These are phyloP conservation scores for Leptinotarsa juncta DNA, from an alignment of 2,888 invertebrate genomes.

Conservation along the genomic window DNA sequence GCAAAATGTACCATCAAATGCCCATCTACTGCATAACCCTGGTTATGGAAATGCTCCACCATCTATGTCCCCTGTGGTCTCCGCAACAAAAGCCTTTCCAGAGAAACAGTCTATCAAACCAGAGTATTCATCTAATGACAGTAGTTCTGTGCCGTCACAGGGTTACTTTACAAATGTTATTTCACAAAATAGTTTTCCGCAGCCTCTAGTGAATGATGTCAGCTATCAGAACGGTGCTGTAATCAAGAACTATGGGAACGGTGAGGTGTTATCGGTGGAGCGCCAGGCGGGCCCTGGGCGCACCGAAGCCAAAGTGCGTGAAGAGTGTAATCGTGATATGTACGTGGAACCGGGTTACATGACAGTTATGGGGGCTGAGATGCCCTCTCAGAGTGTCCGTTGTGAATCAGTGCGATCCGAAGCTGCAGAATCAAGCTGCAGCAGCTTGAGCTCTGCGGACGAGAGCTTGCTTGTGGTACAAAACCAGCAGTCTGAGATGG, in stretches of 20 bases:
- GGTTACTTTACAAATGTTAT: conserved; percentile 58
- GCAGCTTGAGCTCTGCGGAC: conserved; percentile 68
- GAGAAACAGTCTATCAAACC: conserved; percentile 51
- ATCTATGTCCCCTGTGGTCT: conserved; percentile 59
- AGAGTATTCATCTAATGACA: conserved; percentile 17
- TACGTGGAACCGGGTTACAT: conserved; percentile 58
- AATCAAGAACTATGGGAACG: conserved; percentile 52
- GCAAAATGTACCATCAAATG: conserved; percentile 62
- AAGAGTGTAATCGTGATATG: conserved; percentile 58
- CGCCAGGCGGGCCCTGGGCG: conserved; percentile 53
- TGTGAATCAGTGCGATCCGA: conserved; percentile 73
- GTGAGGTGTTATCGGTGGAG: conserved; percentile 54
- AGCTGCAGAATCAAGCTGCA: conserved; percentile 71
- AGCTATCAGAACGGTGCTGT: conserved; percentile 57
- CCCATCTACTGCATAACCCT: conserved; percentile 63
- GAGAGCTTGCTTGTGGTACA: conserved; percentile 57
- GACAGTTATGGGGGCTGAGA: conserved; percentile 63
- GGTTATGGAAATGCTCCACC: conserved; percentile 54
- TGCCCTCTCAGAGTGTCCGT: conserved; percentile 61
- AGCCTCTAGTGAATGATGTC: conserved; percentile 55
- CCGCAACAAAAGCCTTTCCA: conserved; percentile 48
- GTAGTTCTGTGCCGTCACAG: conserved; percentile 46
- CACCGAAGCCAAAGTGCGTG: conserved; percentile 47
- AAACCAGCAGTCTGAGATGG: conserved; percentile 58
- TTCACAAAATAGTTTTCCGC: conserved; percentile 61